Conservation (phyloP, 1,140 invertebrate species). For the Trichogramma pretiosum region DNA sequence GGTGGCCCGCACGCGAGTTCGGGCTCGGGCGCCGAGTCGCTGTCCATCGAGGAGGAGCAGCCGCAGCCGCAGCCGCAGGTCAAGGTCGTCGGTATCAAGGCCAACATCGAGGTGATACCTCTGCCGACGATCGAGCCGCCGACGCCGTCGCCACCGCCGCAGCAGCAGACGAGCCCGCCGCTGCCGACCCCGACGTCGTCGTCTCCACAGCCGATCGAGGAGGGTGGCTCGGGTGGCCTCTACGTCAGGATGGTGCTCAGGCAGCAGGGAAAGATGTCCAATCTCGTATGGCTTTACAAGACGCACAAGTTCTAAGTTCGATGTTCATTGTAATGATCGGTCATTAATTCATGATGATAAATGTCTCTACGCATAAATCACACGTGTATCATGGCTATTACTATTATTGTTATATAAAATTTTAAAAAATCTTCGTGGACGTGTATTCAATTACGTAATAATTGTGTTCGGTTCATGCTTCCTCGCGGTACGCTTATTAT, state of each 20-base stretch:
- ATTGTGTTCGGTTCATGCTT: no score
- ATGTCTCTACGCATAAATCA: no score
- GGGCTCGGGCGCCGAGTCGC: conserved; percentile 13
- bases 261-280: conserved; percentile 31
- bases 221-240: no score
- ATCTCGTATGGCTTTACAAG: conserved; percentile 41
- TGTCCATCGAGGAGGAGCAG: conserved; percentile 14
- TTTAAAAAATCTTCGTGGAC: no score
- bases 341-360: no score
- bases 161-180: conserved; percentile 9
- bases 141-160: conserved; percentile 11
- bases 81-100: conserved; percentile 17
- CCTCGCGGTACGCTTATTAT: no score
- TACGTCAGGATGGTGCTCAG: conserved; percentile 40
- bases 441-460: no score
- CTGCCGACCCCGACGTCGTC: conserved; percentile 12
- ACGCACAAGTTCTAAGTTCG: conserved; percentile 41
- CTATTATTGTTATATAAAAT: no score
- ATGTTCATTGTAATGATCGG: no score
- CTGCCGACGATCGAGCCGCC: conserved; percentile 14
- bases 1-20: conserved; percentile 3
- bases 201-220: conserved; percentile 7
- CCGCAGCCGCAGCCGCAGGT: conserved; percentile 15
- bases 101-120: conserved; percentile 1
- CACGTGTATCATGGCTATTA: no score